A percentile compares a stretch with the other conserved stretches of the same genome.
Evolutionary conservation across 2,888 invertebrate species (phyloP).

Genomic region (Heterodera filipjevi): DNA sequence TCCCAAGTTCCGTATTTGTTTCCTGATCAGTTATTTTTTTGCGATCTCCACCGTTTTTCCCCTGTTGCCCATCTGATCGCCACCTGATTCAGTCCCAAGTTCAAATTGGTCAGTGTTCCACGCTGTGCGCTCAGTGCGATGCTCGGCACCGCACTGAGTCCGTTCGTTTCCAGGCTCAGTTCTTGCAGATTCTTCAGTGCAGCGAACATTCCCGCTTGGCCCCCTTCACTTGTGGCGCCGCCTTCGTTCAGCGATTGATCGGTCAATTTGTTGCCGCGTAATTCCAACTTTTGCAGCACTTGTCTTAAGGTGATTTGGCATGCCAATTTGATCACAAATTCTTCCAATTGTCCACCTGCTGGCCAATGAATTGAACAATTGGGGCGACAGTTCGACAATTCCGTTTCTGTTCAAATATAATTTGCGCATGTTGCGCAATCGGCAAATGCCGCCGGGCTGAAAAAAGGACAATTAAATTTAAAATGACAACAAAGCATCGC

Average conservation of each 20-base stretch:
- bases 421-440: conserved; percentile 60
- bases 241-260: conserved; percentile 42
- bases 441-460: conserved; percentile 55
- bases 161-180: conserved; percentile 64
- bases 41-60: background rate
- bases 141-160: conserved; percentile 58
- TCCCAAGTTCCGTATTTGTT: background rate
- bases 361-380: conserved; percentile 54
- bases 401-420: conserved; percentile 63
- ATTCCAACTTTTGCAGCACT: conserved; percentile 59
- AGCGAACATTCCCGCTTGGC: conserved; percentile 56
- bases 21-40: background rate
- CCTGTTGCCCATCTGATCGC: background rate
- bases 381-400: conserved; percentile 52
- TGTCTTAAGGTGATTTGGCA: conserved; percentile 32
- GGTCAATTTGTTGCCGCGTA: conserved; percentile 62
- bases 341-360: conserved; percentile 32
- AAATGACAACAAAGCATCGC: no score
- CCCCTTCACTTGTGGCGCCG: conserved; percentile 40
- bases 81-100: conserved; percentile 62
- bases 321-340: no score
- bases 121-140: conserved; percentile 57
- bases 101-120: conserved; percentile 60
- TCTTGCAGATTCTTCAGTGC: conserved; percentile 62
- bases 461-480: conserved; percentile 28